Evolutionary conservation across 2,888 invertebrate species (phyloP), one percentile per base, ranked within the genome.

Genomic region (Oegoconia quadripuncta): DNA sequence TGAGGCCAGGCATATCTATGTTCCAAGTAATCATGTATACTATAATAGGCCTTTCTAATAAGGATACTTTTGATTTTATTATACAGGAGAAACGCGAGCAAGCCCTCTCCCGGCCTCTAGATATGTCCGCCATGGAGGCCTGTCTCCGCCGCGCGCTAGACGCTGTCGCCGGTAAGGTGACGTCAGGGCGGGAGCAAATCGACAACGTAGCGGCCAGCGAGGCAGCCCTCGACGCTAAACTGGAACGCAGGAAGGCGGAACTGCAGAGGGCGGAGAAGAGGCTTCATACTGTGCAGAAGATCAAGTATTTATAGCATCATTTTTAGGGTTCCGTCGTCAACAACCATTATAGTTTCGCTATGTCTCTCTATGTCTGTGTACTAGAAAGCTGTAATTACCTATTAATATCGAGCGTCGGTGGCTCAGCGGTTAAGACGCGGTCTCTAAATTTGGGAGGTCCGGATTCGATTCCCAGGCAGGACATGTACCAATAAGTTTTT

Each of bases 251-350:
- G 50, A 91, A 91, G 50, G 91, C 93, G 0, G 99, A 99, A 69
- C 88, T 98, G 49, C 96, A 97, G 57, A 89, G 99, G 36, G 97
- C 97, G 49, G 95, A 96, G 73, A 98, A 98, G 75, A 89, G 99
- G 22, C 87, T 99, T 31, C 94, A 95, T 61, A 97, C 98, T 0
- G 88, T 99, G 54, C 96, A 97, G 79, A 97, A 96, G 90, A 97
- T 98, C 48, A 93, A 97, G 93, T 93, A 51, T 66, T 70, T 47
- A 20, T n/a, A n/a, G n/a, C 7, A 20, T 12, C 7, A n/a, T 22
- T 11, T 5, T 4, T 28, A 3, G 26, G 11, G 14, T 12, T 3
- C n/a, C n/a, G n/a, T n/a, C n/a, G n/a, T n/a, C n/a, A n/a, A n/a
- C n/a, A n/a, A n/a, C n/a, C n/a, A n/a, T n/a, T n/a, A n/a, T n/a